A percentile compares a stretch with the other conserved stretches of the same genome.
Conservation (phyloP, 1,140 invertebrate genomes). For the Drosophila malerkotliana region DNA sequence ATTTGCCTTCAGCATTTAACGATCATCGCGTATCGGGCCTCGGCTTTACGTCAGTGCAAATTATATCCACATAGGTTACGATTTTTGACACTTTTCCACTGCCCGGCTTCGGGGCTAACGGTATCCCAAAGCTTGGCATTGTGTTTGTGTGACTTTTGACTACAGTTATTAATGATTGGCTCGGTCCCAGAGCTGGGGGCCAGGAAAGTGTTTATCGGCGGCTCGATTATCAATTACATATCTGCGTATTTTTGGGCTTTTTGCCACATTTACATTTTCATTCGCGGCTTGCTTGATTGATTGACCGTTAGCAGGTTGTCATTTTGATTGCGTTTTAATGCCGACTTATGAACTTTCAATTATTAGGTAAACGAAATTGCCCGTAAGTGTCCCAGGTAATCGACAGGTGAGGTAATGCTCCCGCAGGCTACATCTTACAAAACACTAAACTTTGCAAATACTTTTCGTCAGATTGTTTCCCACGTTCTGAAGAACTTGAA, state of each 20-base stretch:
- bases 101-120: slow-evolving; percentile 23
- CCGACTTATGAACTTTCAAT: slow-evolving; percentile 48
- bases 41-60: slow-evolving; percentile 47
- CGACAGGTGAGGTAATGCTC: slow-evolving; percentile 36
- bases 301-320: slow-evolving; percentile 66
- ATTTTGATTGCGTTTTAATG: slow-evolving; percentile 73
- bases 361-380: slow-evolving; percentile 59
- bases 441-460: neutral
- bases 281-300: slow-evolving; percentile 10
- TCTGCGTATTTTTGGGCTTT: slow-evolving; percentile 21
- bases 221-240: slow-evolving; percentile 70
- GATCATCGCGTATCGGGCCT: slow-evolving; percentile 49
- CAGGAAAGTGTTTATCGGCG: slow-evolving; percentile 53
- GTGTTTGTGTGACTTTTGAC: slow-evolving; percentile 26
- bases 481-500: slow-evolving; percentile 27
- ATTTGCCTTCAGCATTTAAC: slow-evolving; percentile 57
- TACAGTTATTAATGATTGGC: slow-evolving; percentile 49
- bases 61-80: slow-evolving; percentile 39
- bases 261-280: slow-evolving; percentile 7
- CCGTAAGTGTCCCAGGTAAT: slow-evolving; percentile 19
- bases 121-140: slow-evolving; percentile 25
- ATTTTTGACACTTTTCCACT: slow-evolving; percentile 58
- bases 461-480: slow-evolving; percentile 15
- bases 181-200: slow-evolving; percentile 44
- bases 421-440: slow-evolving; percentile 7